These are phyloP conservation scores for Antidorcas marsupialis DNA, from an alignment of 2,113 vertebrate species.

Conservation along the genomic window DNA sequence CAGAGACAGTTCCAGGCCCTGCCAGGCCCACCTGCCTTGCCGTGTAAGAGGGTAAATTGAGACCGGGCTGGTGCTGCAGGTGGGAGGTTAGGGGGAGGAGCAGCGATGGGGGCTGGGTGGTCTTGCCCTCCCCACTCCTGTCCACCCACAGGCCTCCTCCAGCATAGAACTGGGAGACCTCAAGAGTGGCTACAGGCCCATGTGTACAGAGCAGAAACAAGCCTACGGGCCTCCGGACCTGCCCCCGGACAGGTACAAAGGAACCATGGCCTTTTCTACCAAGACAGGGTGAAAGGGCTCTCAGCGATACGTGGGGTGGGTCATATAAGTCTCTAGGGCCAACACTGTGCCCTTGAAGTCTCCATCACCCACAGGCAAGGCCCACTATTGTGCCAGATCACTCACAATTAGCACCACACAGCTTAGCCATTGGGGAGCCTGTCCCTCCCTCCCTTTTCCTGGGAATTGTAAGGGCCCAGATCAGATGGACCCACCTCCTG, in stretches of 20 bases:
- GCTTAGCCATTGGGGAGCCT: background rate
- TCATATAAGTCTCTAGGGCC: background rate
- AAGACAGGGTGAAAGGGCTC: background rate
- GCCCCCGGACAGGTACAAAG: slow-evolving; percentile 45
- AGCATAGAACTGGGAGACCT: slow-evolving; percentile 25
- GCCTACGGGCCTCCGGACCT: background rate
- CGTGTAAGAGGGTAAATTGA: slow-evolving; percentile 58
- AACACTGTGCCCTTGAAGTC: background rate
- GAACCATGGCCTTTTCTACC: background rate
- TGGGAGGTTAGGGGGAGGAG: background rate
- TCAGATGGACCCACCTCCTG: background rate
- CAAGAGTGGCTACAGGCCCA: background rate
- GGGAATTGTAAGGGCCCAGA: background rate
- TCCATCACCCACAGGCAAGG: background rate
- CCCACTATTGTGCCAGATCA: background rate
- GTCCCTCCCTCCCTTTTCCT: background rate
- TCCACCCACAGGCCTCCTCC: slow-evolving; percentile 29
- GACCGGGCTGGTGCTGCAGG: background rate
- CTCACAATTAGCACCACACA: background rate
- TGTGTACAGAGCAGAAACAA: slow-evolving; percentile 32
- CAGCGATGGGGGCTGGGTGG: no score
- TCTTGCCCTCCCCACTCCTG: background rate
- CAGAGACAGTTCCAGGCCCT: slow-evolving; percentile 48
- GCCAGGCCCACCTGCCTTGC: background rate
- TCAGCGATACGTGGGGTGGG: rapidly evolving